Conservation (phyloP, 2,113 vertebrate species). For the Chascanopsetta lugubris region DNA sequence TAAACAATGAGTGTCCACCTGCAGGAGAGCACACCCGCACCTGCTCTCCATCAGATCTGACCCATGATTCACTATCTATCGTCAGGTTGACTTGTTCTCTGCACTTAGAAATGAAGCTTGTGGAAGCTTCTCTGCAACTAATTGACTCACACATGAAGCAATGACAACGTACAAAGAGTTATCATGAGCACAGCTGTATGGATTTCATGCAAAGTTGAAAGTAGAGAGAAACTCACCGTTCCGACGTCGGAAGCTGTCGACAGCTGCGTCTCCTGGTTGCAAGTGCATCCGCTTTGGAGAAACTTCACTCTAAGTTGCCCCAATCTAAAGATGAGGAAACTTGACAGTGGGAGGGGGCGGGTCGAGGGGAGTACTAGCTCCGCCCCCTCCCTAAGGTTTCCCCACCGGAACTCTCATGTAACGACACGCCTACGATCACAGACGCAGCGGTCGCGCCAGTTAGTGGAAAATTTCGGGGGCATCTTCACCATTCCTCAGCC, state of each 20-base stretch:
- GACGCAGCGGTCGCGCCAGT: not conserved
- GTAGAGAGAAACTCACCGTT: conserved; percentile 35
- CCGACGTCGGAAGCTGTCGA: not conserved
- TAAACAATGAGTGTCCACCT: not conserved
- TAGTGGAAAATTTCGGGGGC: conserved; percentile 29
- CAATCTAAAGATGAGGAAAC: conserved; percentile 12
- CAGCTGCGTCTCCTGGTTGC: not conserved
- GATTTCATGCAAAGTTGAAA: not conserved
- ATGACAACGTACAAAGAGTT: no score
- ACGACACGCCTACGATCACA: conserved; percentile 23
- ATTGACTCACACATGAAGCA: no score
- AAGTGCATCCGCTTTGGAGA: not conserved
- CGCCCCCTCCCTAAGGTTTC: conserved; percentile 35
- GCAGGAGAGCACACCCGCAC: no score
- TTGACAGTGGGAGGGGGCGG: conserved; percentile 51
- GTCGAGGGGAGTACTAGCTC: conserved; percentile 67
- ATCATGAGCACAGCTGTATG: no score
- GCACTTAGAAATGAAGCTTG: no score
- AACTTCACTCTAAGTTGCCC: conserved; percentile 15
- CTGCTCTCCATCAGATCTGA: no score
- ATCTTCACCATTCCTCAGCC: not conserved
- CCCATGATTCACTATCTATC: no score
- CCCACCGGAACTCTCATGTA: conserved; percentile 19
- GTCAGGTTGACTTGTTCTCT: no score
- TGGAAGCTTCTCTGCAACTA: no score